Percentiles rank a stretch among this genome's conserved stretches.
Conservation (phyloP, 2,797 vertebrate species). For the Macropodus opercularis region DNA sequence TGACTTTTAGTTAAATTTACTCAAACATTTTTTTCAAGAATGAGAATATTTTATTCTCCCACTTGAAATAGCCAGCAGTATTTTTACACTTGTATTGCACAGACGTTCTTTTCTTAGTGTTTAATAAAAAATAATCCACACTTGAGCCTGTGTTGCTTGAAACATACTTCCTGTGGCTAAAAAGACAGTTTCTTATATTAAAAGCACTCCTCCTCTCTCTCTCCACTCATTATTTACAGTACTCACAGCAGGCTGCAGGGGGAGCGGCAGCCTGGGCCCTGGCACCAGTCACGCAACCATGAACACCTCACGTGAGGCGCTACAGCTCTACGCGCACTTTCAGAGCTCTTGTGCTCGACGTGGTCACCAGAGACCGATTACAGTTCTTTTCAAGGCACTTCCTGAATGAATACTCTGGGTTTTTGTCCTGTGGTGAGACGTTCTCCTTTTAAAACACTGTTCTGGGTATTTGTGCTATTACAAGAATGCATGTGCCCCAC, state of each 20-base stretch:
- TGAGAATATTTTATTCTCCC: neutral
- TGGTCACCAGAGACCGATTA: neutral
- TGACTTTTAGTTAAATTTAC: neutral
- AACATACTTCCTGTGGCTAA: conserved; percentile 15
- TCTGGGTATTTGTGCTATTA: too few relatives aligned
- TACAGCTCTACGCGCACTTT: conserved; percentile 11
- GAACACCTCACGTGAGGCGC: neutral
- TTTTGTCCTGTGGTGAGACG: neutral
- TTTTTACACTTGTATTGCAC: conserved; percentile 14
- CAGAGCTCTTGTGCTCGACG: conserved; percentile 12
- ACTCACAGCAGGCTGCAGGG: conserved; percentile 31
- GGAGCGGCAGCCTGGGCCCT: conserved; percentile 33
- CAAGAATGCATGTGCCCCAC: neutral
- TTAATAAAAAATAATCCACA: conserved; percentile 24
- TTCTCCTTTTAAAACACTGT: neutral
- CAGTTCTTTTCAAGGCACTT: conserved; percentile 47
- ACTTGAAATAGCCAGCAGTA: neutral
- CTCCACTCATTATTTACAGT: conserved; percentile 52
- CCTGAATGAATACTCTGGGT: neutral
- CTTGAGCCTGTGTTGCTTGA: conserved; percentile 15
- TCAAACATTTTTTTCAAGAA: neutral
- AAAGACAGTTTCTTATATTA: conserved; percentile 55
- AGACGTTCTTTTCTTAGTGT: neutral
- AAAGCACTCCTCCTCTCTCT: conserved; percentile 44
- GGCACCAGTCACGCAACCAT: conserved; percentile 1